Evolutionary conservation across 2,888 invertebrate genomes (phyloP), one percentile per base, ranked within the genome.

Genomic region (Lottia gigantea): DNA sequence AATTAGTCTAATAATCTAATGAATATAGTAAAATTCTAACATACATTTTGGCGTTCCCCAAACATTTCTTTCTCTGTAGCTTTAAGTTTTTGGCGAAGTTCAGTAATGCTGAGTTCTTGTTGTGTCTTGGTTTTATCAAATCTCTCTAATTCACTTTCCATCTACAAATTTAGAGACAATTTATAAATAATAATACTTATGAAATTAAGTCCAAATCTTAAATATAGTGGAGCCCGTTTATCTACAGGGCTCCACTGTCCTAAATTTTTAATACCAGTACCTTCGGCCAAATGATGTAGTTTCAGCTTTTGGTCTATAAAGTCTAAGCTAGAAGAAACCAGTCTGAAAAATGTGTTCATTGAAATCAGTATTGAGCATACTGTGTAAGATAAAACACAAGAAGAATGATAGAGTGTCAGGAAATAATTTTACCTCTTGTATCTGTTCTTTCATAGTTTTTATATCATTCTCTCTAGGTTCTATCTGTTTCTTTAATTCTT

Each of bases 401-500:
- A 31, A 31, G 31, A 31, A 31, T 40, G 40, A 40, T 40, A 6
- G 8, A 40, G 7, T 8, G 2, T 6, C 11, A 40, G 11, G 40
- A 40, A 40, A 8, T 25, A 40, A 14, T 47, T 71, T 71, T 74
- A 88, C 88, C 85, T 88, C 88, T 70, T 88, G 88, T 61, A 95
- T 94, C 86, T 95, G 94, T 74, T 93, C 91, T 81, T 94, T 94
- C 90, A 95, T 93, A 79, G 94, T 93, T 86, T 93, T 93, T 79
- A 96, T 95, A 83, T 94, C 94, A 76, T 92, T 92, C 84, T 96
- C 95, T 78, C 94, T 92, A 0, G 96, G 96, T 84, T 95, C 95
- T 83, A 97, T 95, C 87, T 94, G 93, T 83, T 93, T 93, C 87
- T 95, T 94, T 26, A 96, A 88, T 83, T 97, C 96, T 46, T 93